A percentile compares a stretch with the other conserved stretches of the same genome.
Evolutionary conservation across 2,797 vertebrate species (phyloP).

Genomic region (Basileuterus tristriatus): DNA sequence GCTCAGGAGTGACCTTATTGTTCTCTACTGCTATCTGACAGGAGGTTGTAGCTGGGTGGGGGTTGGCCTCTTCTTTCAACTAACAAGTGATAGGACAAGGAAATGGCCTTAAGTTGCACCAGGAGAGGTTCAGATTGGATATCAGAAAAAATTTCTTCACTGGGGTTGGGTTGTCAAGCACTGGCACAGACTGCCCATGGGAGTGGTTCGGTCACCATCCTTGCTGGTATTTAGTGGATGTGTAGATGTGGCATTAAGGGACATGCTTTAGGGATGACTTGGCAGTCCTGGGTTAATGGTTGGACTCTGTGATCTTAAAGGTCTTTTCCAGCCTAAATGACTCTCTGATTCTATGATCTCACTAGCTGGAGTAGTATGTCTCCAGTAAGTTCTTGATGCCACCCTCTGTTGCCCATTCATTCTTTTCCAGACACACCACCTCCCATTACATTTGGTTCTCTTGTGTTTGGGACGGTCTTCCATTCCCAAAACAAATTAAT

Average conservation of each 20-base stretch:
- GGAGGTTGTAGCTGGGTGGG: not conserved
- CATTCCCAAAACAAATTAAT: not conserved
- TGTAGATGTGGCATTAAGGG: fast-evolving
- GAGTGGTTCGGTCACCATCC: not conserved
- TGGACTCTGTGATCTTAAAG: not conserved
- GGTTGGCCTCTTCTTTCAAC: not conserved
- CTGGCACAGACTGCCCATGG: not conserved
- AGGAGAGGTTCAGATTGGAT: not conserved
- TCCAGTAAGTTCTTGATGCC: not conserved
- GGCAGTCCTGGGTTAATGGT: not conserved
- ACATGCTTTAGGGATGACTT: not conserved
- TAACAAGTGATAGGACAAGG: not conserved
- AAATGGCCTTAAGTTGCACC: not conserved
- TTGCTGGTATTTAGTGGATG: not conserved
- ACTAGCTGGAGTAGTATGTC: no score
- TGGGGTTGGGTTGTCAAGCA: not conserved
- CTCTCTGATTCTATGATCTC: not conserved
- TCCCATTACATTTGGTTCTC: not conserved
- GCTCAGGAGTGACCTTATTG: not conserved
- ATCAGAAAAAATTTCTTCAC: not conserved
- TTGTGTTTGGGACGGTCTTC: not conserved
- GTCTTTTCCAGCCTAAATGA: not conserved
- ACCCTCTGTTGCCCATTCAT: not conserved
- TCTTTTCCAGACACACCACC: not conserved
- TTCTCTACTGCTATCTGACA: not conserved